phyloP scores from a whole-genome alignment of 2,113 vertebrate species.

The Halcyon malimbica region DNA sequence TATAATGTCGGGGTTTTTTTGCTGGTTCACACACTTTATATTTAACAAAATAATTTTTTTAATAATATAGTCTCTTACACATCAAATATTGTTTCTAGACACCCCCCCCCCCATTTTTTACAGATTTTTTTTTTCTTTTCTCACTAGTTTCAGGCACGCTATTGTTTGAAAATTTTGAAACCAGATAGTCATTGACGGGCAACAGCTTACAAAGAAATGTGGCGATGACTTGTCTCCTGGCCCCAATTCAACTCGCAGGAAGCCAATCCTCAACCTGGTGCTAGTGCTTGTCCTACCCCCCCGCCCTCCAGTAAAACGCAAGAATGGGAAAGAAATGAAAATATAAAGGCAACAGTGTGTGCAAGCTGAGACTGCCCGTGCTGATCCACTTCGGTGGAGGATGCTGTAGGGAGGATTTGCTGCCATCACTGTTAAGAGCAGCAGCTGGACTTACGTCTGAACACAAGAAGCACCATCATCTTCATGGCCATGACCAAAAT shows the following conservation, averaged over 20 bases:
- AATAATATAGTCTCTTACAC: conserved; percentile 88
- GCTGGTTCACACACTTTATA: conserved; percentile 89
- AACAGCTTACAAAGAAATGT: conserved; percentile 58
- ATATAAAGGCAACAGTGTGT: background rate
- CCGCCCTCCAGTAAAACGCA: background rate
- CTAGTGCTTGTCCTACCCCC: background rate
- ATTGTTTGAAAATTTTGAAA: conserved; percentile 84
- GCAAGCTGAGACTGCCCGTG: accelerated
- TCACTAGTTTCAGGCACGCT: conserved; percentile 94
- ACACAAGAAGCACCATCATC: background rate
- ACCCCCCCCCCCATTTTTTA: conserved; percentile 56
- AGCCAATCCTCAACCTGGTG: background rate
- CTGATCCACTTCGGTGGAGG: background rate
- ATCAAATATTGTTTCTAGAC: conserved; percentile 82
- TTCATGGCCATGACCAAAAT: background rate
- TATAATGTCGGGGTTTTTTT: background rate
- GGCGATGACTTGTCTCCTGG: background rate
- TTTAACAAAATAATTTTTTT: conserved; percentile 99
- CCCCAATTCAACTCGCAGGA: background rate
- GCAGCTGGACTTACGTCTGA: background rate
- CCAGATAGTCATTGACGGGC: conserved; percentile 71
- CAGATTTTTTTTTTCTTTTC: conserved; percentile 69
- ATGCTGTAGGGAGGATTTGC: background rate
- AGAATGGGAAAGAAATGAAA: background rate
- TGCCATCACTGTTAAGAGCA: accelerated